Evolutionary conservation across 2,797 vertebrate species (phyloP).

Genomic region (Galagoides demidoff): DNA sequence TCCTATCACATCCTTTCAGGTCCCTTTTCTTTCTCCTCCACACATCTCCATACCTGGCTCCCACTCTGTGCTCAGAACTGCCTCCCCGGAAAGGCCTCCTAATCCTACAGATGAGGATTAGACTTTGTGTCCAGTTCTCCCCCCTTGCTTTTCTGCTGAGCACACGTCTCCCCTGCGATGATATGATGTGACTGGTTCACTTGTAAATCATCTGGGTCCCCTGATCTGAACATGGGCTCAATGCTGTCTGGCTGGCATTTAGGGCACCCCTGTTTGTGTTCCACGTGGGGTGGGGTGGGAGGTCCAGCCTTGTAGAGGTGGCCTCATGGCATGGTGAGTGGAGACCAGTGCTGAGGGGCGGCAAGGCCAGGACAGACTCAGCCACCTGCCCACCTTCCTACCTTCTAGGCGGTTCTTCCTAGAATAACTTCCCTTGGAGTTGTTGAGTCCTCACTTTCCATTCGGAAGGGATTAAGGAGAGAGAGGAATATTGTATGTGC

Average conservation of each 20-base stretch:
- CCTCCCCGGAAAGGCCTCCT: background rate
- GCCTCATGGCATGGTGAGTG: background rate
- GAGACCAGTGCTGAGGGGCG: background rate
- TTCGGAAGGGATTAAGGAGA: background rate
- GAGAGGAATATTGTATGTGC: accelerated
- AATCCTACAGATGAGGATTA: background rate
- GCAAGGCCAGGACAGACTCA: background rate
- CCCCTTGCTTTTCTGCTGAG: background rate
- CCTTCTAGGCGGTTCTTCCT: background rate
- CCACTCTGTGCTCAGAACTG: background rate
- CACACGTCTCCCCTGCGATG: background rate
- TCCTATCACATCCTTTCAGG: background rate
- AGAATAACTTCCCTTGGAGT: background rate
- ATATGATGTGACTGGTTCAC: accelerated
- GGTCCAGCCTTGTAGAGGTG: too few relatives aligned
- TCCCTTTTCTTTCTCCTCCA: background rate
- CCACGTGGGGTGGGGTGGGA: accelerated
- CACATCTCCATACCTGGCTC: background rate
- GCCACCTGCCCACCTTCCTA: accelerated
- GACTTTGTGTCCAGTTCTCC: background rate
- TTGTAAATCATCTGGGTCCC: background rate
- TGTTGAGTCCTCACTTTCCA: background rate
- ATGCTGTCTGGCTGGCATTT: accelerated
- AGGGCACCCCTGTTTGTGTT: background rate
- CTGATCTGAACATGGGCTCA: too few relatives aligned